Evolutionary conservation across 2,797 vertebrate species (phyloP).

Genomic region (Rhabdophis nuchalis): DNA sequence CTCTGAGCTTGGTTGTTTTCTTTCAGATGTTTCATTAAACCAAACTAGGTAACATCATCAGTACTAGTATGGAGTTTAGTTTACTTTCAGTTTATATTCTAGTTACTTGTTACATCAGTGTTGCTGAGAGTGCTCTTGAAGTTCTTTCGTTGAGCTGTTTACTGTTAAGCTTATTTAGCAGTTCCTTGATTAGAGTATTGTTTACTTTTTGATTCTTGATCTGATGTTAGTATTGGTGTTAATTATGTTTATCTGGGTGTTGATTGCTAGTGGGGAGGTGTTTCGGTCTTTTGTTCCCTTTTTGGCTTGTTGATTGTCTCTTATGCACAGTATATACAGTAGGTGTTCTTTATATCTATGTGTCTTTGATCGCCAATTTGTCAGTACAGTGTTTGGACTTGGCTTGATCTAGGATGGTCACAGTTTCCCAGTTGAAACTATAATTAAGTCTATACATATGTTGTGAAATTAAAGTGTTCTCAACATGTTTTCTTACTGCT

Average conservation of each 20-base stretch:
- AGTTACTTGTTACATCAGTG: neutral
- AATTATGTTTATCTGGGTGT: neutral
- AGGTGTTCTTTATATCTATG: neutral
- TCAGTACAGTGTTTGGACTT: neutral
- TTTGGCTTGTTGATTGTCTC: neutral
- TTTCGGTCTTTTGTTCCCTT: neutral
- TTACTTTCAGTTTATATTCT: neutral
- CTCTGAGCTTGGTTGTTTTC: neutral
- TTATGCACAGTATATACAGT: neutral
- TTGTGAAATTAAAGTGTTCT: neutral
- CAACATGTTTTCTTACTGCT: neutral
- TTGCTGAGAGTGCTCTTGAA: neutral
- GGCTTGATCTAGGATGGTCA: neutral
- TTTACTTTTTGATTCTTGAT: neutral
- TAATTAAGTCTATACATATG: neutral
- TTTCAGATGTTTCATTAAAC: neutral
- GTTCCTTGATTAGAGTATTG: neutral
- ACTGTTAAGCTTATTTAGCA: neutral
- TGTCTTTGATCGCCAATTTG: neutral
- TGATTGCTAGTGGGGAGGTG: neutral
- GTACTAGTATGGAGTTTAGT: neutral
- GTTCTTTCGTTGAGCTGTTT: neutral
- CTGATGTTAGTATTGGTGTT: neutral
- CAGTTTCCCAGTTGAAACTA: neutral
- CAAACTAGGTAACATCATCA: neutral